These are phyloP conservation scores for Peromyscus aztecus DNA, from an alignment of 2,797 vertebrate genomes.

Conservation along the genomic window DNA sequence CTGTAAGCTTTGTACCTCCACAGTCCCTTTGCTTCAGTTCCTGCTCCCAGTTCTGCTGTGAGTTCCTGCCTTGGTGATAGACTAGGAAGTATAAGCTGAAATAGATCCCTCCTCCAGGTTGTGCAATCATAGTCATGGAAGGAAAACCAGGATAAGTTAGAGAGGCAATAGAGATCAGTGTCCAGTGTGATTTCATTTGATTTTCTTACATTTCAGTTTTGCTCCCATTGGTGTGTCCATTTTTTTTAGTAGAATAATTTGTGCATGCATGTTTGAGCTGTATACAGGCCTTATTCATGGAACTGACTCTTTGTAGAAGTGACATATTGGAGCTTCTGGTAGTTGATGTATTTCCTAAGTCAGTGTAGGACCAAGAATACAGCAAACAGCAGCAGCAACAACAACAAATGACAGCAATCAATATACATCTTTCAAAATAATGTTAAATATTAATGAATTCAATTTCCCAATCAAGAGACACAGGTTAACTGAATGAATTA, in stretches of 20 bases:
- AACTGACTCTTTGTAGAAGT: not conserved
- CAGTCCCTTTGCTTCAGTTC: not conserved
- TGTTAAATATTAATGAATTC: not conserved
- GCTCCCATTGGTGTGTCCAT: not conserved
- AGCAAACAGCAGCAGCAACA: not conserved
- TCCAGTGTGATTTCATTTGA: not conserved
- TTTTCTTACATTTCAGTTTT: not conserved
- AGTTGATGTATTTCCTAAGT: not conserved
- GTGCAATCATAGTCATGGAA: not conserved
- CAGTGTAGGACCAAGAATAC: not conserved
- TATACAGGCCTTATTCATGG: not conserved
- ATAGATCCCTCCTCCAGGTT: not conserved
- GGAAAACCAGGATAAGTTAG: not conserved
- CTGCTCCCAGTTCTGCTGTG: not conserved
- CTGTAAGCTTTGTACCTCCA: not conserved
- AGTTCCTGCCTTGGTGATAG: not conserved
- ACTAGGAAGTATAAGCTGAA: not conserved
- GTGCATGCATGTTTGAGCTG: not conserved
- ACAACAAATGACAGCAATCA: not conserved
- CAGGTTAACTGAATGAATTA: not conserved
- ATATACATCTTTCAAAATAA: not conserved
- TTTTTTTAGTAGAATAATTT: not conserved
- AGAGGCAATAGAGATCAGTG: not conserved
- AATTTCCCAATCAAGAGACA: not conserved
- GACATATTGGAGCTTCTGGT: not conserved